Base-by-base conservation (phyloP, 2,888 invertebrate species). In the Meta bourneti region DNA sequence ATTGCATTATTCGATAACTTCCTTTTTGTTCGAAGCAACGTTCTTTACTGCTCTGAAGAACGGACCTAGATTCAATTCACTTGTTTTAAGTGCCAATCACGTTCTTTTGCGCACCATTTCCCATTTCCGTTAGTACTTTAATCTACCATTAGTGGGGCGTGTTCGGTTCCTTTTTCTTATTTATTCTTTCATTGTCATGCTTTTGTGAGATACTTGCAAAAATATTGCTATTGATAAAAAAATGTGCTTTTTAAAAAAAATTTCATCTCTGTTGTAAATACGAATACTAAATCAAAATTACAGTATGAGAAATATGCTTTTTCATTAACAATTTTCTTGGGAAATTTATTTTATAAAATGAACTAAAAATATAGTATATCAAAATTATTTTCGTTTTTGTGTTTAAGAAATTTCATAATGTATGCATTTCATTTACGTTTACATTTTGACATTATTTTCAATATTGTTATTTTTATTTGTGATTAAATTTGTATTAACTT, bases 71-170 rank as follows among this genome's bases (percentile, higher is more conserved):
- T 61, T 16, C 61, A 61, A 61, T 61, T 61, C 61, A 61, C 61
- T 9, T 16, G 61, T 77, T 51, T 48, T 16, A 77, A 51, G 51
- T n/a, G 77, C 48, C 20, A 34, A 77, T 77, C 77, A 79, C 61
- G 61, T 79, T 61, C 79, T 79, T 61, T 8, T 20, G 61, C 34
- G 34, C 34, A 61, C 16, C 20, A 69, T 11, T 16, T 54, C 13
- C 34, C 7, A 20, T 79, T 61, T 34, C 79, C 61, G 54, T 13
- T 61, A 7, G 20, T 20, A 16, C 16, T 79, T 7, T 16, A 79
- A 8, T n/a, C 52, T 13, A 49, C 51, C 77, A 69, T 79, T 79
- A 34, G 34, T 61, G 16, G 61, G 61, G 61, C 61, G 61, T 61
- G 61, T 61, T 61, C 61, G 16, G 61, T 61, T 61, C 61, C 61